A percentile compares a stretch with the other conserved stretches of the same genome.
phyloP scores from a whole-genome alignment of 2,888 invertebrate species.

The Agrotis clavis region DNA sequence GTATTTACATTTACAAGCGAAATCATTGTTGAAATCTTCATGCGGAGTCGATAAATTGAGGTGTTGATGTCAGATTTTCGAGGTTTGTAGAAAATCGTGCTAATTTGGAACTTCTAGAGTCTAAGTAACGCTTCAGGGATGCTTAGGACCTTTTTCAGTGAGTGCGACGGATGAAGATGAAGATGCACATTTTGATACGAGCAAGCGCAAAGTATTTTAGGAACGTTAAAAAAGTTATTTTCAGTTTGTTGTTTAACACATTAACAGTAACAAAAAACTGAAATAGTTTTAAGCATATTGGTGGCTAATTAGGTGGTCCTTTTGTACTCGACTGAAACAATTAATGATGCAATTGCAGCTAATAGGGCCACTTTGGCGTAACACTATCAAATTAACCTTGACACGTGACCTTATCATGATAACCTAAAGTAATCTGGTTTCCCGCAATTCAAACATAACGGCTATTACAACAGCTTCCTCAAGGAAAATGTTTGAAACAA shows the following conservation, averaged over 20 bases:
- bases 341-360: background rate
- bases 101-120: background rate
- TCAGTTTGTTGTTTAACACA: background rate
- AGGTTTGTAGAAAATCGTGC: background rate
- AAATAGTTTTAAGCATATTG: background rate
- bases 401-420: slow-evolving; percentile 24
- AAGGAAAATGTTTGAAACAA: slow-evolving; percentile 32
- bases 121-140: background rate
- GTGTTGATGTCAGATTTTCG: slow-evolving; percentile 27
- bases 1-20: slow-evolving; percentile 66
- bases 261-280: background rate
- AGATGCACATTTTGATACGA: background rate
- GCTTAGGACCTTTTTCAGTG: background rate
- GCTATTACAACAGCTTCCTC: slow-evolving; percentile 37
- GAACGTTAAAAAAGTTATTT: background rate
- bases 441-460: slow-evolving; percentile 48
- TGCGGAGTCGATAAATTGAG: slow-evolving; percentile 39
- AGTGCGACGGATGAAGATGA: background rate
- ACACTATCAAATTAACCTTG: slow-evolving; percentile 36
- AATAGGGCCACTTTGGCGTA: slow-evolving; percentile 11
- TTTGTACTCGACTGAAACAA: background rate
- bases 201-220: background rate
- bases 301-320: background rate
- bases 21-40: slow-evolving; percentile 60
- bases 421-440: slow-evolving; percentile 42